Base-by-base conservation (phyloP, 1,140 invertebrate species). In the Monochamus saltuarius region DNA sequence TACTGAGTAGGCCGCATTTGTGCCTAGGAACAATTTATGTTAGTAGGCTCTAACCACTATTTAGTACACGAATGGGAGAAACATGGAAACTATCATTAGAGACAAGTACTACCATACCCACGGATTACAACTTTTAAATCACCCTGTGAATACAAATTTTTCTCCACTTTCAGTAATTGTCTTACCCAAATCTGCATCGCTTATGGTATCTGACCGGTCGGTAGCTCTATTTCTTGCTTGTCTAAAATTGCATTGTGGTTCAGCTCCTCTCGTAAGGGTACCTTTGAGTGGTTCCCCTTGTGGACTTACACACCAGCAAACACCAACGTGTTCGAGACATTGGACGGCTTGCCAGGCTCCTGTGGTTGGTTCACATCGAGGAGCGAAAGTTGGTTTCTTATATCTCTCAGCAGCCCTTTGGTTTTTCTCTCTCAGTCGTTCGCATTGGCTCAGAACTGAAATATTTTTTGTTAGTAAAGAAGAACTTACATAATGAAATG, bases 301-400 rank as follows among this genome's bases (percentile, higher is more conserved):
- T 10, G 84, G 84, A 60, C 87, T 88, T 0, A 92, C 90, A 73
- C 91, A 94, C 90, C 91, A 94, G 71, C 91, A 93, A 0, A 94
- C 86, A 4, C 85, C 85, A 49, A 91, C 84, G 66, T 89, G 87
- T 47, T 88, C 85, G 69, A 93, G 81, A 74, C 91, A 94, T 73
- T 94, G 91, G 2, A 92, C 83, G 0, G 88, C 76, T 62, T 90
- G 86, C 91, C 91, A 94, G 40, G 82, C 84, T 0, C 91, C 91
- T 2, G 79, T 86, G 34, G 82, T 78, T 9, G 81, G 77, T 69
- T 90, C 86, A 69, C 91, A 94, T 51, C 85, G 83, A 0, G 90
- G 90, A 42, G 85, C 80, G 73, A 89, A 89, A 0, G 83, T 87
- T 0, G 87, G 82, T 68, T 89, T 87, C 16, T 87, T 86, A 52